Percentiles rank a stretch among this genome's conserved stretches.
Conservation (phyloP, 2,888 invertebrate species). For the Aphidoletes aphidimyza region DNA sequence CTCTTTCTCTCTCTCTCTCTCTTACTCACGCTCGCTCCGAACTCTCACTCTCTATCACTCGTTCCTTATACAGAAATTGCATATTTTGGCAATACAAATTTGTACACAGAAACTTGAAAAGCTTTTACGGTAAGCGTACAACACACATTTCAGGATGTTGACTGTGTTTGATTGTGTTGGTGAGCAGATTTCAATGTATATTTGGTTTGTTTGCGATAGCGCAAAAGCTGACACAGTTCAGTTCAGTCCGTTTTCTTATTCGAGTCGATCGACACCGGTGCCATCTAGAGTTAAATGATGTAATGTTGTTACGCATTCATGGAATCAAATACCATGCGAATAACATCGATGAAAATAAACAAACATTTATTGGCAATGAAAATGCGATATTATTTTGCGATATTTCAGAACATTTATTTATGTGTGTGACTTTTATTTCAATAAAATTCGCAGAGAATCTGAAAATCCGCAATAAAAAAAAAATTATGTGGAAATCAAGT, state of each 20-base stretch:
- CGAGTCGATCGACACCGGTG: neutral
- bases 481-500: neutral
- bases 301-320: too few relatives aligned
- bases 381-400: too few relatives aligned
- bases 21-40: too few relatives aligned
- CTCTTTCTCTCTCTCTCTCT: neutral
- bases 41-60: neutral
- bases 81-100: neutral
- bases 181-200: neutral
- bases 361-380: too few relatives aligned
- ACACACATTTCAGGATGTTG: neutral
- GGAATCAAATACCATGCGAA: too few relatives aligned
- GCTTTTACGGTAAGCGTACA: neutral
- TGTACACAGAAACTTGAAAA: neutral
- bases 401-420: too few relatives aligned
- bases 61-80: neutral
- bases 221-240: slow-evolving; percentile 49
- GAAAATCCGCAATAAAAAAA: neutral
- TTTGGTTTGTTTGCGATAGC: slow-evolving; percentile 44
- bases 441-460: too few relatives aligned
- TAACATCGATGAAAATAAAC: too few relatives aligned
- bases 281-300: neutral
- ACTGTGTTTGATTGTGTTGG: neutral
- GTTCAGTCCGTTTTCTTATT: neutral
- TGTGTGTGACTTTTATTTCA: too few relatives aligned